Base-by-base conservation (phyloP, 2,888 invertebrate species). In the Cosmia pyralina region DNA sequence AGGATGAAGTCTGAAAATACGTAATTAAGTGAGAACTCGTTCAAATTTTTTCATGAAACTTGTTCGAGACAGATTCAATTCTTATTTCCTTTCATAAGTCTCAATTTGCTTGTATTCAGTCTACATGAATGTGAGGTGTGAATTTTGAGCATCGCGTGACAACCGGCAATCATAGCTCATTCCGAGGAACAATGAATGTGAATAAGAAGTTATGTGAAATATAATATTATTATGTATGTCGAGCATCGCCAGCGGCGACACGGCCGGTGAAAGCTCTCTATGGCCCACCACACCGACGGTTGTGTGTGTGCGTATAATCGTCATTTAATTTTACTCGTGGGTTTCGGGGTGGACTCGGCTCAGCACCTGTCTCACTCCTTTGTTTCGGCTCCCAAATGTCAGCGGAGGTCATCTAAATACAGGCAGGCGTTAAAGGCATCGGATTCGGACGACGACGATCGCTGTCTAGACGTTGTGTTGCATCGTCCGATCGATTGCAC, bases 401-500 rank as follows among this genome's bases (percentile, higher is more conserved):
- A 94, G 91, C 87, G 88, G 94, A 96, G 96, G 95, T 96, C 95
- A 94, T 96, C 95, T 95, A 95, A 96, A 96, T 95, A 94, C 93
- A 95, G 93, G 93, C 91, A 95, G 93, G 93, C 91, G 91, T 86
- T 92, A 90, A 91, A 93, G 93, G 94, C 93, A 91, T 92, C 91
- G 90, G 91, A 92, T 94, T 95, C 89, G 94, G 94, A 92, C 90
- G 89, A 91, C 92, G 94, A 91, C 92, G 94, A 93, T 94, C 93
- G 92, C 90, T 92, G 96, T 95, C 95, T 95, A 95, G 96, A 96
- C 96, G 93, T 92, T 93, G 92, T 89, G 93, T 94, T 95, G 95
- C 95, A 94, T 94, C 93, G 96, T 93, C 93, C 95, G 93, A 96
- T 96, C 96, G 96, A 96, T 96, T 94, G 95, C 93, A 94, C 94